Conservation (phyloP, 2,113 vertebrate species). For the Varanus salvator region DNA sequence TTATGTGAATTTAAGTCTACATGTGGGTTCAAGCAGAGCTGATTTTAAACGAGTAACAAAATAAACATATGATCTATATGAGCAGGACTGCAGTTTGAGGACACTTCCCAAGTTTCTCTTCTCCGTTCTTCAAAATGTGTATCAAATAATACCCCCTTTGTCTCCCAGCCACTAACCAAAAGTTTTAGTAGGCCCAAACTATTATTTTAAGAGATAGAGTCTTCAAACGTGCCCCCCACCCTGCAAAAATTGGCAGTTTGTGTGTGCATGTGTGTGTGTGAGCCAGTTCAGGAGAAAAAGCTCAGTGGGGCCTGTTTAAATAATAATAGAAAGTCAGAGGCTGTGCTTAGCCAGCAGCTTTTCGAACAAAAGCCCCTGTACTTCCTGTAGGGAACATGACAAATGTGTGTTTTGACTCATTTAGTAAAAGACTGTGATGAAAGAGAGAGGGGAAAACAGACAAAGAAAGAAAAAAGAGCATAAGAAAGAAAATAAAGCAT, state of each 20-base stretch:
- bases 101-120: background rate
- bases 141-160: background rate
- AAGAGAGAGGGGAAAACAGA: slow-evolving; percentile 18
- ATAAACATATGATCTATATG: background rate
- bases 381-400: slow-evolving; percentile 81
- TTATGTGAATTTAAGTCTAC: background rate
- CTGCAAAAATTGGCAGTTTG: background rate
- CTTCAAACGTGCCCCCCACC: background rate
- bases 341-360: slow-evolving; percentile 84
- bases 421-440: slow-evolving; percentile 62
- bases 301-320: slow-evolving; percentile 79
- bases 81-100: background rate
- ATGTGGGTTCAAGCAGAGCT: background rate
- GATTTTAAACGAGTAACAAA: background rate
- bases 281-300: slow-evolving; percentile 43
- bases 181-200: background rate
- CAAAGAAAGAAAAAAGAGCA: slow-evolving; percentile 12
- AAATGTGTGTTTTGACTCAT: slow-evolving; percentile 79
- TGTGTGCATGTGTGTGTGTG: background rate
- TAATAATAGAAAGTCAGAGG: slow-evolving; percentile 85
- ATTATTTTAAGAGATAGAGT: background rate
- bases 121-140: background rate
- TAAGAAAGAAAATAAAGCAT: slow-evolving; percentile 22
- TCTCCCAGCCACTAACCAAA: background rate
- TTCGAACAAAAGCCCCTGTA: slow-evolving; percentile 84